These are phyloP conservation scores for Crypturellus tataupa DNA, from an alignment of 2,797 vertebrate genomes.

Conservation along the genomic window DNA sequence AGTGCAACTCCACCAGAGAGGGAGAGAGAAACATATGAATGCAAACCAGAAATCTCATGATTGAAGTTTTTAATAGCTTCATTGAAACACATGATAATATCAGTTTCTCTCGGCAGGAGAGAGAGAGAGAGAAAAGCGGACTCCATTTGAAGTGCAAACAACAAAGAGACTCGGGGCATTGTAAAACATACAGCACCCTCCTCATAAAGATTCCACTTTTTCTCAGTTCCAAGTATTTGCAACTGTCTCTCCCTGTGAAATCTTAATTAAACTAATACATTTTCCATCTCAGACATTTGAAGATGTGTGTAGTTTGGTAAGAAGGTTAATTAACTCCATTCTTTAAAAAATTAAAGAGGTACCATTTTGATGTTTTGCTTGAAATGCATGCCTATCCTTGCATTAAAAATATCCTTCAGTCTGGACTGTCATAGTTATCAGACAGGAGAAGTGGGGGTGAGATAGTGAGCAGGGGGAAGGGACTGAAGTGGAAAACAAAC, in stretches of 20 bases:
- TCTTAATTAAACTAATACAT: constrained; percentile 76
- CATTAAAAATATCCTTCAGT: constrained; percentile 49
- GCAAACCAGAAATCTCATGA: constrained; percentile 45
- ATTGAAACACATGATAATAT: constrained; percentile 70
- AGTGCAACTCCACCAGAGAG: constrained; percentile 8
- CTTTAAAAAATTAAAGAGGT: constrained; percentile 48
- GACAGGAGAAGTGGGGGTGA: not conserved
- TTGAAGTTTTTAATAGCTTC: constrained; percentile 69
- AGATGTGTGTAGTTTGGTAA: constrained; percentile 54
- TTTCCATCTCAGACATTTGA: constrained; percentile 57
- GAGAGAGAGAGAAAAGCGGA: constrained; percentile 61
- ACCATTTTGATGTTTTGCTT: constrained; percentile 69
- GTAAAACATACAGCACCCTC: constrained; percentile 30
- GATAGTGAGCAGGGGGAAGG: not conserved
- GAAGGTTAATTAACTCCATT: constrained; percentile 61
- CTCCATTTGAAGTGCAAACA: constrained; percentile 62
- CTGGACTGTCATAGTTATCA: not conserved
- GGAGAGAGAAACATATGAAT: constrained; percentile 35
- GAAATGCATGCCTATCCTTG: constrained; percentile 56
- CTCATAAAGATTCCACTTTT: constrained; percentile 42
- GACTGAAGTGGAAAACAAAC: constrained; percentile 41
- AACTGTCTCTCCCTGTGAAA: constrained; percentile 64
- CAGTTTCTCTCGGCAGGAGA: constrained; percentile 50
- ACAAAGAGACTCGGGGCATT: constrained; percentile 52
- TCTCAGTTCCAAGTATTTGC: constrained; percentile 47